Conservation (phyloP, 2,888 invertebrate genomes). For the Hesperia comma region DNA sequence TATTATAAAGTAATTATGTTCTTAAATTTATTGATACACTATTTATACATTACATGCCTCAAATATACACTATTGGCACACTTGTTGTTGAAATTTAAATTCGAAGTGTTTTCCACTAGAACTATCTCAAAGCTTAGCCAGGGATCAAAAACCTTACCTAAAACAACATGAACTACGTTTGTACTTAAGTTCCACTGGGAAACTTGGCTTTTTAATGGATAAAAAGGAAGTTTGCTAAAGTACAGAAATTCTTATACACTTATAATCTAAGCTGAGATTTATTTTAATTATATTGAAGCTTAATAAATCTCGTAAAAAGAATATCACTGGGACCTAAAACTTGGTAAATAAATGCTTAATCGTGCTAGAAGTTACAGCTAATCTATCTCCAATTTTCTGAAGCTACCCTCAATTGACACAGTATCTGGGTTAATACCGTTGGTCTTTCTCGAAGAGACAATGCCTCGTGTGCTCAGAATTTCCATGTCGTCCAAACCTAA, state of each 20-base stretch:
- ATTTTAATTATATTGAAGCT: not conserved
- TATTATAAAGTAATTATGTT: too few species aligned
- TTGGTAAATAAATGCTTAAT: not conserved
- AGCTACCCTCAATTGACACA: conserved; percentile 83
- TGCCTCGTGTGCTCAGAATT: conserved; percentile 86
- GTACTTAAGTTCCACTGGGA: conserved; percentile 14
- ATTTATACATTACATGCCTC: too few species aligned
- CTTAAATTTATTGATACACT: too few species aligned
- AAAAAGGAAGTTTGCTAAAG: conserved; percentile 14
- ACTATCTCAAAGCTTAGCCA: not conserved
- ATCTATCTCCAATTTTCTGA: conserved; percentile 88
- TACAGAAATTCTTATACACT: not conserved
- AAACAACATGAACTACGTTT: not conserved
- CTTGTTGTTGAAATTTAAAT: too few species aligned
- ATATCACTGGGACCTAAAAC: conserved; percentile 7
- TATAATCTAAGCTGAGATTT: not conserved
- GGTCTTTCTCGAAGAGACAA: conserved; percentile 59
- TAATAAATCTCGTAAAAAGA: not conserved
- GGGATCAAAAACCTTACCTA: not conserved
- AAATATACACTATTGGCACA: too few species aligned
- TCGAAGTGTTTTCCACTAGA: not conserved
- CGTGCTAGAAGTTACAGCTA: conserved; percentile 51
- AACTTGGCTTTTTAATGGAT: conserved; percentile 25
- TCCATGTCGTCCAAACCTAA: conserved; percentile 86
- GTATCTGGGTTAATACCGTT: conserved; percentile 59